Base-by-base conservation (phyloP, 37 sponge, comb jelly and placozoan species). In the Agelas oroides region DNA sequence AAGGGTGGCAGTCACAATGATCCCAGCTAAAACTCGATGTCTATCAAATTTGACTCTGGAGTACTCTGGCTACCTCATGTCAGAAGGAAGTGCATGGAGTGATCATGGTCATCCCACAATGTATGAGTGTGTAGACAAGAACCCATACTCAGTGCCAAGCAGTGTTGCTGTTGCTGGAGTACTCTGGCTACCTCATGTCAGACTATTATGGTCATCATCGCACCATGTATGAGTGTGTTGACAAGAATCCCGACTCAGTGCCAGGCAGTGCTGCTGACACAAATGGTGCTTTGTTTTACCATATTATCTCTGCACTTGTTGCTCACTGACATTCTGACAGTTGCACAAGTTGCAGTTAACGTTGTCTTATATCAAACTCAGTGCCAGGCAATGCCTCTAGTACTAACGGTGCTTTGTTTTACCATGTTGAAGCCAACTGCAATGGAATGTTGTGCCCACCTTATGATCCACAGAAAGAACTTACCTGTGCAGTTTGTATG, bases 401-500 rank as follows among this genome's bases (percentile, higher is more conserved):
- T 53, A 76, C 83, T 16, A 57, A 83, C 46, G 78, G 83, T 36
- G 83, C 65, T 70, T 70, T 83, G 16, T 77, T 89, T 39, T 70
- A 82, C 27, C 71, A 82, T 69, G 62, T 58, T 70, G 89, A 89
- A 69, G 77, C 83, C 23, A 62, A 56, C 30, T 89, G 89, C 59
- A 65, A 75, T 75, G 83, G 77, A 14, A 41, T 89, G 2, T 71
- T 78, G 36, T 89, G 89, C 59, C 83, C 83, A 27, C 89, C 83
- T 53, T 89, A 89, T 39, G 73, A 82, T 32, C 15, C 31, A 13
- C 52, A 46, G 31, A 76, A 89, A 64, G 89, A 82, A 37, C 84
- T 89, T 8, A 80, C 77, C 34, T 89, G 89, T 83, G 89, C 40
- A 18, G 89, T 89, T 71, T 89, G 89, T 52, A 81, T 83, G 53